Base-by-base conservation (phyloP, 2,888 invertebrate genomes). In the Lasioglossum villosulum region DNA sequence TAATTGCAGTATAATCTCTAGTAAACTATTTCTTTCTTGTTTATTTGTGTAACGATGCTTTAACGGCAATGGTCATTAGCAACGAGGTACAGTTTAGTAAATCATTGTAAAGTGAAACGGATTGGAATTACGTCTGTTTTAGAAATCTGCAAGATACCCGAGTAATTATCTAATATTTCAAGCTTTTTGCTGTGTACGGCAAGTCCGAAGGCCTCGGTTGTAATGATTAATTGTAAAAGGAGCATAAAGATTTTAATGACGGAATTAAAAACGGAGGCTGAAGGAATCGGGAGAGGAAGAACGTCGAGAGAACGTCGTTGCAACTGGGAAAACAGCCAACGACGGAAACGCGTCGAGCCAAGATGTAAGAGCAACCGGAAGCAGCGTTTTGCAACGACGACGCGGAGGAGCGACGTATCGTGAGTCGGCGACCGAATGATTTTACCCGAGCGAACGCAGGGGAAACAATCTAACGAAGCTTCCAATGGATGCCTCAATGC, bases 391-490 rank as follows among this genome's bases (percentile, higher is more conserved):
- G 45, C 30, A 59, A 42, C 37, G 34, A 71, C 63, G 75, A 16
- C 45, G 71, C 66, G 48, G 66, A 66, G 85, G 30, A 80, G 66
- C 66, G 37, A 48, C 59, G 27, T 34, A 34, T 63, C 72, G 86
- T 39, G 72, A 34, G 70, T 30, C 66, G 63, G 70, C 59, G 42
- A 52, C 70, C 82, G 75, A 66, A 79, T 79, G n/a, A 85, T 85
- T 76, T 86, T 59, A 27, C 37, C n/a, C 39, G 68, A 45, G 42
- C 19, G 66, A 66, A 30, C 39, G 56, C 73, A 70, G 34, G 68
- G 56, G 94, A 92, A 92, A 93, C 93, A 92, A 91, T 93, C 93
- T 93, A 94, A 94, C 93, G 93, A 94, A 93, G 91, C 88, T 89
- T n/a, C n/a, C n/a, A n/a, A n/a, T n/a, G n/a, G n/a, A n/a, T n/a